Conservation (phyloP, 2,797 vertebrate genomes). For the Acanthiza pusilla region DNA sequence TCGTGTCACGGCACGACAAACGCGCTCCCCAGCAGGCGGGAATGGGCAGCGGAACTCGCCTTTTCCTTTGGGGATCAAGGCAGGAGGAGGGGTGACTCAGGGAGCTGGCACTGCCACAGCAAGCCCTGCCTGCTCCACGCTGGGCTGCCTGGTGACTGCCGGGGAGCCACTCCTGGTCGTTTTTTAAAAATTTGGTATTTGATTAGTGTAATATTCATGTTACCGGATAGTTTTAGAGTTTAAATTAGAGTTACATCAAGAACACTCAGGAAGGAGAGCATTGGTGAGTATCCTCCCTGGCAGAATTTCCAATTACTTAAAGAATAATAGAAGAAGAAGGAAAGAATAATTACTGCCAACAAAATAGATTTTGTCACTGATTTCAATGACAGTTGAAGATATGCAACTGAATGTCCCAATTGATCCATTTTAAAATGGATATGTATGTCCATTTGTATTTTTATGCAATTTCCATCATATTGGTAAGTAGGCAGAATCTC, state of each 20-base stretch:
- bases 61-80: not conserved
- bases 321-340: not conserved
- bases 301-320: not conserved
- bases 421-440: not conserved
- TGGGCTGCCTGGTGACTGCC: not conserved
- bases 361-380: not conserved
- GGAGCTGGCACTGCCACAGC: not conserved
- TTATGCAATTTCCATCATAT: not conserved
- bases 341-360: not conserved
- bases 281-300: not conserved
- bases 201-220: not conserved
- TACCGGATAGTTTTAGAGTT: not conserved
- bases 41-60: not conserved
- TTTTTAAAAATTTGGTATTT: not conserved
- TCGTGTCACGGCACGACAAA: accelerated
- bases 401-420: not conserved
- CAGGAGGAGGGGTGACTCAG: not conserved
- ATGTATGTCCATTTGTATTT: not conserved
- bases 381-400: not conserved
- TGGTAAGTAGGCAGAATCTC: not conserved
- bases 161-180: not conserved
- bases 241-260: not conserved
- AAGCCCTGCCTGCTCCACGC: not conserved
- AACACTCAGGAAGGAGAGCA: not conserved
- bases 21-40: not conserved